Percentiles rank a stretch among this genome's conserved stretches.
Conservation (phyloP, 2,888 invertebrate species). For the Pachydiplax longipennis region DNA sequence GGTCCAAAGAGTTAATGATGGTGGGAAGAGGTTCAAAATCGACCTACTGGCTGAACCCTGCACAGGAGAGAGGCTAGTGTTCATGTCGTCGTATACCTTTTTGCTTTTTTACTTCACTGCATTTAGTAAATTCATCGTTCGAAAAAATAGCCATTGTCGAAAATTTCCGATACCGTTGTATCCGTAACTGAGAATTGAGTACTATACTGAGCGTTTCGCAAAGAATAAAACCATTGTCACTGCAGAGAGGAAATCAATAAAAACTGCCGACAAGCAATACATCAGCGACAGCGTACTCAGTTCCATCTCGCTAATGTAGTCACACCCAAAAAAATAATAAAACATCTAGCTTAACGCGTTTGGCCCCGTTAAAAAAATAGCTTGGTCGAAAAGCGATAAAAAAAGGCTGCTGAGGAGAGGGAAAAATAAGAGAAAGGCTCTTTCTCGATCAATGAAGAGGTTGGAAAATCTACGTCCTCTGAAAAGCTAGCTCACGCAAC, state of each 20-base stretch:
- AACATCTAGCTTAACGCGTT: background rate
- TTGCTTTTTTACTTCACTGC: too few relatives aligned
- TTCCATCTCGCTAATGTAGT: slow-evolving; percentile 9
- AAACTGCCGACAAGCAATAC: background rate
- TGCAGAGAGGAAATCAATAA: background rate
- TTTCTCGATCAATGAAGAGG: slow-evolving; percentile 27
- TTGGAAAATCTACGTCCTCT: background rate
- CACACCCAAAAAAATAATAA: background rate
- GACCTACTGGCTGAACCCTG: too few relatives aligned
- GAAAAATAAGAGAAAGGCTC: background rate
- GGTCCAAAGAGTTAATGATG: too few relatives aligned
- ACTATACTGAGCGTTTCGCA: background rate
- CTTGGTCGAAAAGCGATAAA: slow-evolving; percentile 10
- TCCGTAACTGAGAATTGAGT: too few relatives aligned
- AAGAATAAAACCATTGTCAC: background rate
- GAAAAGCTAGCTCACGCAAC: background rate
- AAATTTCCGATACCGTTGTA: too few relatives aligned
- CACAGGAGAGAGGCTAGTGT: too few relatives aligned
- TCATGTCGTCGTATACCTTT: too few relatives aligned
- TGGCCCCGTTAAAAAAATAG: background rate
- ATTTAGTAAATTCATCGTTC: too few relatives aligned
- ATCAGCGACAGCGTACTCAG: background rate
- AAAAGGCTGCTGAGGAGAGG: background rate
- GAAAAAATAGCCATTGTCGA: too few relatives aligned
- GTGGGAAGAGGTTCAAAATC: too few relatives aligned